Base-by-base conservation (phyloP, 2,888 invertebrate species). In the Lepidochrysops patricia region DNA sequence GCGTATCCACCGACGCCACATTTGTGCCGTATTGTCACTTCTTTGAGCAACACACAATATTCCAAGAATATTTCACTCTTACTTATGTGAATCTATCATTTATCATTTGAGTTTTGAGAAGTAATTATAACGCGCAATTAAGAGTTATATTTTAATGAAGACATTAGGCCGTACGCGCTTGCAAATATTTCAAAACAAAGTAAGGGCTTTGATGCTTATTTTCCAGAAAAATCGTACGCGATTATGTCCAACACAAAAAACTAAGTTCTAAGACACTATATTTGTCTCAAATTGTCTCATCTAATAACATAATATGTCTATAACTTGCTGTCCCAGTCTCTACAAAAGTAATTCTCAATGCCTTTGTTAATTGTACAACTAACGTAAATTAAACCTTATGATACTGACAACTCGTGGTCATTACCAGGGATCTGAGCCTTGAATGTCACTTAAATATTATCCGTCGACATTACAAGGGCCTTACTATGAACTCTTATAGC, bases 1-100 rank as follows among this genome's bases (percentile, higher is more conserved):
- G 82, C 83, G 83, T 82, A 84, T 82, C 80, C 83, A 82, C 71
- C 74, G 7, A n/a, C 19, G n/a, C n/a, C n/a, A 15, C 9, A 43
- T 43, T 43, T 23, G 12, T 19, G 2, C 43, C 43, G 43, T 43
- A 19, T 43, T 19, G 23, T 43, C 43, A 19, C 43, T 29, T 29
- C 29, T 43, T 43, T 43, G 23, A 23, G 23, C 19, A 43, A 43
- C 19, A 5, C 13, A 37, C 15, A 7, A 43, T 9, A 7, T 2
- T 43, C 7, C 19, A 19, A 43, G 19, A 19, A 43, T 43, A 43
- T 43, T 9, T 43, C 9, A 5, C 5, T 6, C 6, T 9, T 9
- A 29, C 2, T 29, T 29, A 1, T 9, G 1, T 1, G 1, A 9
- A 29, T 6, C 9, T 29, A 2, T 29, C 7, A 29, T 29, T 29